Evolutionary conservation across 1,140 invertebrate species (phyloP), one percentile per base, ranked within the genome.

Genomic region (honey bee (Apis mellifera)): DNA sequence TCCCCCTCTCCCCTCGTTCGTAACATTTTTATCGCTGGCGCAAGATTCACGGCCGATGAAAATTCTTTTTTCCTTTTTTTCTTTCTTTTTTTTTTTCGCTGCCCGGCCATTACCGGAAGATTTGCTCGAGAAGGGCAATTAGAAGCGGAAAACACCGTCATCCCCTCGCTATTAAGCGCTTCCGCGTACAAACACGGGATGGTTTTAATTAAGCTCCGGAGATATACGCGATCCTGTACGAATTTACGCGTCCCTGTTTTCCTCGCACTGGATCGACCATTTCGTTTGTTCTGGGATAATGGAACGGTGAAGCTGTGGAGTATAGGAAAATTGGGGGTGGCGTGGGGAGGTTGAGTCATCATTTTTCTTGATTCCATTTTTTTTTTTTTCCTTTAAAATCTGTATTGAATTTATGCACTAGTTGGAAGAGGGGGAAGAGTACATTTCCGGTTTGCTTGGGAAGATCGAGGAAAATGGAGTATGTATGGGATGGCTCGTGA

Each of bases 181-280:
- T 55, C 60, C 81, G 78, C 83, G 83, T 80, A n/a, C 54, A 32
- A 48, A 70, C 48, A 55, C 50, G 50, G 70, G 7, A 78, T 82
- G 84, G 82, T 71, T 78, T 78, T 78, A 78, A 78, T 78, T 71
- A 78, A 78, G 65, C 55, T 19, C 42, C 23, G 11, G 21, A 62
- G 57, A 60, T 59, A 26, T 42, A 69, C 57, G 68, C 19, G 23
- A 17, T 42, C 9, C 52, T 23, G 54, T 23, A 54, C 52, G 55
- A 71, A 69, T 60, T 71, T 78, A 70, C 52, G 32, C 48, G 54
- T 5, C 32, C 5, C 32, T 42, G 32, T 42, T 42, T 32, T 7
- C 32, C 32, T 7, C 32, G 32, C 32, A 42, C 32, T 42, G 32
- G 32, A 42, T 42, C 32, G 32, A 42, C 32, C 32, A 7, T 42